Evolutionary conservation across 2,888 invertebrate species (phyloP).

Genomic region (Drosophila tripunctata): DNA sequence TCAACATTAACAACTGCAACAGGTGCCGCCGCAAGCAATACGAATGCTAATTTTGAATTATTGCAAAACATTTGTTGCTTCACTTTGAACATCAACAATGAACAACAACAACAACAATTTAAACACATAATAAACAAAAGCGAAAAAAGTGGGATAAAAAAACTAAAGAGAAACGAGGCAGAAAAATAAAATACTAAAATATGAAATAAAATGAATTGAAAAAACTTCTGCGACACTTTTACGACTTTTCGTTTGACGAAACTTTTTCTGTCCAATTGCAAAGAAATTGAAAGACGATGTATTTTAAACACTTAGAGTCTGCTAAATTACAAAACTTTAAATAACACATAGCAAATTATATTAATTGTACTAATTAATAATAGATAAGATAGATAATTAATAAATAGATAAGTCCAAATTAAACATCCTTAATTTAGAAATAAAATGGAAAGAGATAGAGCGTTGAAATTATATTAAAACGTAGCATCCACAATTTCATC

Average conservation of each 20-base stretch:
- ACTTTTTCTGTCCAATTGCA: not conserved
- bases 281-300: not conserved
- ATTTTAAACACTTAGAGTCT: not conserved
- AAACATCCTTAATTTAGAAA: no score
- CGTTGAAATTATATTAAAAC: no score
- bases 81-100: not conserved
- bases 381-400: no score
- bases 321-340: no score
- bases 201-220: not conserved
- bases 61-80: slow-evolving; percentile 23
- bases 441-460: no score
- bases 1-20: slow-evolving; percentile 33
- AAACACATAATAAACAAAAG: slow-evolving; percentile 6
- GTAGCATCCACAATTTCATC: no score
- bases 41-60: slow-evolving; percentile 38
- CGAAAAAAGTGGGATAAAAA: not conserved
- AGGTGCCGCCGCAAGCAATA: slow-evolving; percentile 33
- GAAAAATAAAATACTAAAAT: not conserved
- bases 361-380: no score
- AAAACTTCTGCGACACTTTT: slow-evolving; percentile 12
- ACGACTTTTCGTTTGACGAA: slow-evolving; percentile 1
- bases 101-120: not conserved
- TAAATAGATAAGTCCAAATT: no score
- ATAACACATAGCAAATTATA: no score
- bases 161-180: not conserved